Percentiles rank a stretch among this genome's conserved stretches.
Conservation (phyloP, 1,140 invertebrate genomes). For the Nixonia krombeini region DNA sequence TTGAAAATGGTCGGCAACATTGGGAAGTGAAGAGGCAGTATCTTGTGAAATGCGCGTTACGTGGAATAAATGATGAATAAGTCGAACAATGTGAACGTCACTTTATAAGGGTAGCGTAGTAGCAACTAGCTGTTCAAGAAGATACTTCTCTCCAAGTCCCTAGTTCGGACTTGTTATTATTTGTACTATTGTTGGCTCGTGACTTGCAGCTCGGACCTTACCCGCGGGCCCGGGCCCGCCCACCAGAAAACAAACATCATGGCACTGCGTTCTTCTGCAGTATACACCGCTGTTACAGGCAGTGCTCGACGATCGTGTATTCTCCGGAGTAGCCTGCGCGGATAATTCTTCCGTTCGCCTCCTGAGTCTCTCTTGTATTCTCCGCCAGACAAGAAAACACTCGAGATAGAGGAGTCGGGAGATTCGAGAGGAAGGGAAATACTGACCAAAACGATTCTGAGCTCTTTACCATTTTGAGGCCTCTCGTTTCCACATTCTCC, state of each 20-base stretch:
- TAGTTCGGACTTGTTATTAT: constrained; percentile 67
- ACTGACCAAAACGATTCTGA: constrained; percentile 12
- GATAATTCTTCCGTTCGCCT: constrained; percentile 32
- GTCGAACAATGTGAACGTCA: constrained; percentile 34
- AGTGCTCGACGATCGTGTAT: constrained; percentile 24
- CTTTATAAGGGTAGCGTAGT: constrained; percentile 51
- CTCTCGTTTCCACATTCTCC: not conserved
- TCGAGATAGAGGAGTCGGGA: constrained; percentile 24
- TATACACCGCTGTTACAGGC: constrained; percentile 13
- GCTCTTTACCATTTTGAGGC: constrained; percentile 13
- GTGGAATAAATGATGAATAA: too few relatives aligned
- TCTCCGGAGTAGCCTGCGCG: constrained; percentile 24
- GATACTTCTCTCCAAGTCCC: constrained; percentile 52
- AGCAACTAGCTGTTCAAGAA: constrained; percentile 55
- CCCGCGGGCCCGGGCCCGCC: constrained; percentile 56
- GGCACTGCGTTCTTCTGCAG: constrained; percentile 3
- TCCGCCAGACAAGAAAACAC: constrained; percentile 40
- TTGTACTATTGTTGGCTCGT: constrained; percentile 72
- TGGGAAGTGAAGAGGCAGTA: too few relatives aligned
- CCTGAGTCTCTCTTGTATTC: constrained; percentile 22
- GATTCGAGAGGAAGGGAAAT: constrained; percentile 48
- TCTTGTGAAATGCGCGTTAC: too few relatives aligned
- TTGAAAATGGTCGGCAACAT: too few relatives aligned
- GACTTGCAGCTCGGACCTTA: constrained; percentile 64
- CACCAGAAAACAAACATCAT: constrained; percentile 63